phyloP scores from a whole-genome alignment of 2,888 invertebrate species.

The Polymixis lichenea region DNA sequence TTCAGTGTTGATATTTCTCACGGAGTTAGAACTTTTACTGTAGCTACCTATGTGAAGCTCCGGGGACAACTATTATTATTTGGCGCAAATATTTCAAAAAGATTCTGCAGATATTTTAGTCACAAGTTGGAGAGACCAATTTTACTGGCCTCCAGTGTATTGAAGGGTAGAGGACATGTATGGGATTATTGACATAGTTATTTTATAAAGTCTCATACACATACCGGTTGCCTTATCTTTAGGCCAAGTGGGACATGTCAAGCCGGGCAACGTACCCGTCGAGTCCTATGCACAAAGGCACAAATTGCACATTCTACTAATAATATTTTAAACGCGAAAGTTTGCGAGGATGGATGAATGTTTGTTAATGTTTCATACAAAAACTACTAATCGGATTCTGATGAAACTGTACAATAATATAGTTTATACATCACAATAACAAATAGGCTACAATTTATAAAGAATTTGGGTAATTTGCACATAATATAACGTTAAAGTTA shows the following conservation, averaged over 20 bases:
- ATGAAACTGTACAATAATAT: no score
- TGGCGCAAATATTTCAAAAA: constrained; percentile 5
- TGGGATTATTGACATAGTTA: neutral
- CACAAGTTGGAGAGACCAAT: neutral
- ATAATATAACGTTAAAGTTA: no score
- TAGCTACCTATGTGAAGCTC: neutral
- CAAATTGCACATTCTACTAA: no score
- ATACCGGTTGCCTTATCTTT: neutral
- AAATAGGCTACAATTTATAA: no score
- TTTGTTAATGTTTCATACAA: no score
- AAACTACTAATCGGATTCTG: no score
- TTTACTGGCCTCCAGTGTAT: neutral
- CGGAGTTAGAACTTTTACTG: constrained; percentile 1
- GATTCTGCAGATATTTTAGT: neutral
- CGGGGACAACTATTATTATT: neutral
- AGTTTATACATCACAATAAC: no score
- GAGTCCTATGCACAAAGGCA: neutral
- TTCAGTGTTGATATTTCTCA: neutral
- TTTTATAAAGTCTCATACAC: neutral
- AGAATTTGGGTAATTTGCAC: no score
- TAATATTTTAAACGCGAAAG: no score
- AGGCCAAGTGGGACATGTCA: neutral
- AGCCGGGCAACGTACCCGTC: neutral
- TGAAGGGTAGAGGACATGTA: neutral
- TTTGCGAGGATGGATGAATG: no score